Evolutionary conservation across 2,888 invertebrate species (phyloP).

Genomic region (Anticlea derivata): DNA sequence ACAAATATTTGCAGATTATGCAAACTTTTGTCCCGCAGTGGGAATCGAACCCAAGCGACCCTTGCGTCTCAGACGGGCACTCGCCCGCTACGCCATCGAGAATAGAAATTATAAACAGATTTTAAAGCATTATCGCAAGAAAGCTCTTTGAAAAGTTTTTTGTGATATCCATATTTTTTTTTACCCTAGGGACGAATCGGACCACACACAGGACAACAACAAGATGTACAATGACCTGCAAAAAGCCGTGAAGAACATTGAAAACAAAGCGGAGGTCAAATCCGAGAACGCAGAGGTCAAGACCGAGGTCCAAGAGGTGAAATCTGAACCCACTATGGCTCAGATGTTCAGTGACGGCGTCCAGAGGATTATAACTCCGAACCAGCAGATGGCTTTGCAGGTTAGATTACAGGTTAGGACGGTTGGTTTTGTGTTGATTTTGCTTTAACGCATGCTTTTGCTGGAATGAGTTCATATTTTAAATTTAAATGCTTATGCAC

Average conservation of each 20-base stretch:
- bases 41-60: too few relatives aligned
- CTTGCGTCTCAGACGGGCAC: too few relatives aligned
- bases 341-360: slow-evolving; percentile 64
- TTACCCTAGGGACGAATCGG: slow-evolving; percentile 58
- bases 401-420: slow-evolving; percentile 41
- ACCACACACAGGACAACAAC: slow-evolving; percentile 58
- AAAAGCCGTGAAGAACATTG: slow-evolving; percentile 70
- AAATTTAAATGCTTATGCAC: too few relatives aligned
- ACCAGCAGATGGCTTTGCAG: slow-evolving; percentile 70
- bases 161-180: background rate
- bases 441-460: slow-evolving; percentile 3
- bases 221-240: slow-evolving; percentile 71
- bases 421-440: slow-evolving; percentile 8
- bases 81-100: too few relatives aligned
- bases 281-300: slow-evolving; percentile 60
- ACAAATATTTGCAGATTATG: too few relatives aligned
- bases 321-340: slow-evolving; percentile 48
- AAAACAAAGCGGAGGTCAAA: slow-evolving; percentile 60
- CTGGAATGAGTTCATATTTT: too few relatives aligned
- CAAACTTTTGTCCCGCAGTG: too few relatives aligned
- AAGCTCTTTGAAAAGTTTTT: too few relatives aligned
- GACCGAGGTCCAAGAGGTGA: slow-evolving; percentile 54
- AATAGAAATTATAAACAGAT: too few relatives aligned
- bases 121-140: too few relatives aligned
- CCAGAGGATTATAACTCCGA: slow-evolving; percentile 63